Base-by-base conservation (phyloP, 2,888 invertebrate genomes). In the Hypomecis punctinalis region DNA sequence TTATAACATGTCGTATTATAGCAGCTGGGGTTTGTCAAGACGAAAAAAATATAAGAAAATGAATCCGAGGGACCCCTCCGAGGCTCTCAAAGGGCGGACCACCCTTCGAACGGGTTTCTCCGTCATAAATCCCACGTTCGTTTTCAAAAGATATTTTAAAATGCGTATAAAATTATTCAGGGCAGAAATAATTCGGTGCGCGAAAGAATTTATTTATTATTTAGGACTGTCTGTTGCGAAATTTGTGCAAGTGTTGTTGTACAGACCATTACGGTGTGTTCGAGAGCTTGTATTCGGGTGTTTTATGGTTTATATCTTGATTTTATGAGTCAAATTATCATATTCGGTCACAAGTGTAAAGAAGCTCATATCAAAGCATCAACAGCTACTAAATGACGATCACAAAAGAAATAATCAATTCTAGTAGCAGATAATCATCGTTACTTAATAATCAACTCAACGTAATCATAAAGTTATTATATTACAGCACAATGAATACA, bases 91-190 rank as follows among this genome's bases (percentile, higher is more conserved):
- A 79, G 85, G 82, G 82, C 78, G 78, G 88, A 83, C 85, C 88
- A 87, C 90, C 91, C 91, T 79, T 89, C 83, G 88, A 92, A 93
- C 92, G 92, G 92, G 92, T 92, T 92, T 83, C 83, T 77, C 78
- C 78, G 77, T 81, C 86, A 88, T 90, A 91, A 91, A 90, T 93
- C 93, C 91, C 93, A 93, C 93, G 93, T 90, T 88, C 85, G 76
- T 81, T 86, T 83, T 89, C 85, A 90, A 91, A 89, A 89, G 89
- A 90, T 82, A 86, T 90, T 92, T 92, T 92, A 91, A 93, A 93
- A 92, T 83, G 92, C 90, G 92, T 92, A 91, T 90, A 90, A 91
- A 91, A 90, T 91, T 90, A 92, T 92, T 89, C 88, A 88, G 91
- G 85, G 91, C 90, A 90, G 85, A 88, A 88, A 88, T 91, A 90